phyloP scores from a whole-genome alignment of 2,113 vertebrate species.

The Ochotona curzoniae region DNA sequence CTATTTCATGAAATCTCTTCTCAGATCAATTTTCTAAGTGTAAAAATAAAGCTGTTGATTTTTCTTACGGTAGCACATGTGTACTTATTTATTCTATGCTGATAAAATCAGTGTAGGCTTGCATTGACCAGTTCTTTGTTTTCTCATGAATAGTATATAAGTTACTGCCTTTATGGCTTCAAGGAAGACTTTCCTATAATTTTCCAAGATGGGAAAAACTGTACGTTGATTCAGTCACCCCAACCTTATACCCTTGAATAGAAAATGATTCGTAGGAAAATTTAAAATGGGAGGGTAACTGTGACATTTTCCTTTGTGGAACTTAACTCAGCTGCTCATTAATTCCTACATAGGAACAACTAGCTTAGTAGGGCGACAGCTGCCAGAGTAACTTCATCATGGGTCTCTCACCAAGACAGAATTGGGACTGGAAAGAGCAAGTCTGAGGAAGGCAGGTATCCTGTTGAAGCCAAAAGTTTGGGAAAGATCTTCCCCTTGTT shows the following conservation, averaged over 20 bases:
- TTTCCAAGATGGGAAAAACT: slow-evolving; percentile 6
- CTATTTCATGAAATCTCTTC: slow-evolving; percentile 46
- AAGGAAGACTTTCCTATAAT: neutral
- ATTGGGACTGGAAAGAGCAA: neutral
- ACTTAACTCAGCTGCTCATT: neutral
- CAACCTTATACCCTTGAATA: neutral
- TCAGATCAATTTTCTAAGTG: slow-evolving; percentile 66
- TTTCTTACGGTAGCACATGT: slow-evolving; percentile 32
- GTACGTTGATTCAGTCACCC: neutral
- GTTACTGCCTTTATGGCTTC: neutral
- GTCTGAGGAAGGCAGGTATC: neutral
- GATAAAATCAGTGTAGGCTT: neutral
- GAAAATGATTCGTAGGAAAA: neutral
- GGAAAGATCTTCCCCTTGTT: neutral
- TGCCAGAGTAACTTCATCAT: neutral
- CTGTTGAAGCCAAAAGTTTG: neutral
- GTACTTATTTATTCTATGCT: neutral
- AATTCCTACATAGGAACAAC: neutral
- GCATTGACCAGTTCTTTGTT: neutral
- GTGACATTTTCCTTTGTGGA: neutral
- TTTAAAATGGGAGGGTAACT: neutral
- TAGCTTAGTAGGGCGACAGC: neutral
- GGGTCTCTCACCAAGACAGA: neutral
- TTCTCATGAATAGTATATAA: neutral
- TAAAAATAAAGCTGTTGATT: slow-evolving; percentile 72